Evolutionary conservation across 2,797 vertebrate genomes (phyloP), one percentile per base, ranked within the genome.

Genomic region (Lepilemur septentrionalis): DNA sequence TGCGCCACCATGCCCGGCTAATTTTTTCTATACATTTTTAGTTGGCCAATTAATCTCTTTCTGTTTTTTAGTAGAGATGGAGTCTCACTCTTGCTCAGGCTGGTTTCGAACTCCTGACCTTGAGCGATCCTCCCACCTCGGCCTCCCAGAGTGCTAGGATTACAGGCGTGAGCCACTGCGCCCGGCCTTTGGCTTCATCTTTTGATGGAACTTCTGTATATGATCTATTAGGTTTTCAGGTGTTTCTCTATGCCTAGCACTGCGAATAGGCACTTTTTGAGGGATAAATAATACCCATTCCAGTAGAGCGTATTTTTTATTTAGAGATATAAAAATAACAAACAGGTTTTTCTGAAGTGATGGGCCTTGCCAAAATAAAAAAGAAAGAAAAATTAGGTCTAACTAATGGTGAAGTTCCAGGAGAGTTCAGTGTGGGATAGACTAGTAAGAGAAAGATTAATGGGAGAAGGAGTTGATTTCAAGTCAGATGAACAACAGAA

Each of bases 281-380:
- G 38, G 46, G 35, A 35, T 75, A 69, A 73, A 41, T 82, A 32
- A 46, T 82, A 28, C 57, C 38, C 80, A 13, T 11, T 94, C 23
- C 78, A 7, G 2, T 35, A 84, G 38, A 92, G 43, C 32, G 52
- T 88, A 43, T 30, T 96, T 89, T 76, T 94, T 89, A 59, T 78
- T 93, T 93, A 72, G 7, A 88, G 73, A 94, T 38, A 75, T n/a
- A 79, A 91, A 75, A 82, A 73, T 69, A 59, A 61, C 23, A 78
- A 50, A 73, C 5, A 43, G 35, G 10, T 50, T 48, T 83, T 65
- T 65, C 32, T 18, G 17, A 65, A 65, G 63, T 65, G 17, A n/a
- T 18, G 8, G 63, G 17, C 15, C 63, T 65, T 65, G 63, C 15
- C 63, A 32, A n/a, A n/a, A 32, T 7, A 65, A n/a, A n/a, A 63